These are phyloP conservation scores for Avahi laniger DNA, from an alignment of 2,797 vertebrate genomes.

Conservation along the genomic window DNA sequence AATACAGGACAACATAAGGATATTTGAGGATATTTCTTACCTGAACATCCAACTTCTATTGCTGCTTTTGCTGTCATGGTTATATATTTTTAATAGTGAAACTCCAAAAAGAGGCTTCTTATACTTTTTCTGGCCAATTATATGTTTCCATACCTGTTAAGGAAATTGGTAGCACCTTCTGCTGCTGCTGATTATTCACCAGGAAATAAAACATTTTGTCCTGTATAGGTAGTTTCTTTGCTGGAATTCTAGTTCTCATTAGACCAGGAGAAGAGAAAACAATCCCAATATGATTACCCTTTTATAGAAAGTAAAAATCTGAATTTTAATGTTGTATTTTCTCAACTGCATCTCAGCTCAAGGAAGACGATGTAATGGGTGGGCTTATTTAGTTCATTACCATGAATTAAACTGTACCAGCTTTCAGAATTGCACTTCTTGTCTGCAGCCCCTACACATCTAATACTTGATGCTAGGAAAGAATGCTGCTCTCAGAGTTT, in stretches of 20 bases:
- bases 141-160: neutral
- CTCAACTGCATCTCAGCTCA: neutral
- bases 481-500: neutral
- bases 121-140: neutral
- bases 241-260: constrained; percentile 26
- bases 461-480: neutral
- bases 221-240: neutral
- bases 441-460: too few relatives aligned
- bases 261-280: neutral
- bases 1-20: neutral
- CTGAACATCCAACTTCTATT: neutral
- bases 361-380: neutral
- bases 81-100: neutral
- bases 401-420: neutral
- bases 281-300: neutral
- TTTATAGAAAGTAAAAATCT: neutral
- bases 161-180: neutral
- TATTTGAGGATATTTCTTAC: neutral
- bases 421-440: constrained; percentile 1
- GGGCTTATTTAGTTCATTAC: neutral
- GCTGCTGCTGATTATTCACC: neutral
- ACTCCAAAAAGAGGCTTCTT: neutral
- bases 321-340: constrained; percentile 49
- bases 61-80: neutral
- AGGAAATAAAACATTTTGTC: neutral